A percentile compares a stretch with the other conserved stretches of the same genome.
Evolutionary conservation across 2,888 invertebrate species (phyloP).

Genomic region (Nesidiocoris tenuis): DNA sequence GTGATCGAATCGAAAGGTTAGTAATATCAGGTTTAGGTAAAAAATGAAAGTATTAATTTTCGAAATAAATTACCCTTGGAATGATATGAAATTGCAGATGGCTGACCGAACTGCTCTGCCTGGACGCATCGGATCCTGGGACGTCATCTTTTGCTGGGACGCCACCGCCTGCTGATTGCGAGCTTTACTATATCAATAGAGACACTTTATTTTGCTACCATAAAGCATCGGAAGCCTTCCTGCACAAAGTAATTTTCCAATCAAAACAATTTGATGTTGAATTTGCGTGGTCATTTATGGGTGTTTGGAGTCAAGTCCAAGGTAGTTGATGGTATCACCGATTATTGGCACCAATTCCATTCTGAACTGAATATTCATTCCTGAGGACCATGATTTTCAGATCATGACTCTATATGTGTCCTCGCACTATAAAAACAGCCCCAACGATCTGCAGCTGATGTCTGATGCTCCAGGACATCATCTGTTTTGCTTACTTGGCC

Average conservation of each 20-base stretch:
- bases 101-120: conserved; percentile 86
- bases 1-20: conserved; percentile 76
- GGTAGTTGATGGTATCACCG: too few species aligned
- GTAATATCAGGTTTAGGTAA: too few species aligned
- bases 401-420: conserved; percentile 92
- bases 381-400: neutral
- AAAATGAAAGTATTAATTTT: too few species aligned
- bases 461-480: conserved; percentile 99
- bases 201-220: conserved; percentile 97
- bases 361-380: too few species aligned
- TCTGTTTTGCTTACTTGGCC: conserved; percentile 89
- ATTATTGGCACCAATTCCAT: too few species aligned
- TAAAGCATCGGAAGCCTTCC: conserved; percentile 85
- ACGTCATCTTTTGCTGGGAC: conserved; percentile 72
- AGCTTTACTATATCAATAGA: conserved; percentile 81
- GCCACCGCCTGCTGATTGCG: conserved; percentile 85
- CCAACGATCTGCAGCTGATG: conserved; percentile 97
- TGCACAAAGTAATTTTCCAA: conserved; percentile 76
- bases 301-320: too few species aligned
- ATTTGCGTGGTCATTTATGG: too few species aligned
- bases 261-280: too few species aligned
- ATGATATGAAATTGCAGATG: conserved; percentile 64
- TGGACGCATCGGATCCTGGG: conserved; percentile 71
- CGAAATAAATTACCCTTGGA: too few species aligned
- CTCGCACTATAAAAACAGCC: conserved; percentile 99